Evolutionary conservation across 2,888 invertebrate species (phyloP), one percentile per base, ranked within the genome.

Genomic region (Eupithecia insigniata): DNA sequence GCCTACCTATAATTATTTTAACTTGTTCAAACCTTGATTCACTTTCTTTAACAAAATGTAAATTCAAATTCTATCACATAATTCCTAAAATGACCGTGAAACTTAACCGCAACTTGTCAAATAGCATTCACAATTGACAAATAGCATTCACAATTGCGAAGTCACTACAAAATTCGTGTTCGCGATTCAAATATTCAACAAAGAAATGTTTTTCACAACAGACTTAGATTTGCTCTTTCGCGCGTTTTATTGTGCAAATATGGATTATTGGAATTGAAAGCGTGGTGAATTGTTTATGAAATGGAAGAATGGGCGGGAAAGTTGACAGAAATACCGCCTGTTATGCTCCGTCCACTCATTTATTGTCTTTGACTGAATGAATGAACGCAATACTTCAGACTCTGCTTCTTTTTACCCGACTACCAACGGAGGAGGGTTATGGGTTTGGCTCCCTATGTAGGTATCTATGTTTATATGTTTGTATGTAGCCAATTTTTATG

Each of bases 241-340:
- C 88, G 89, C 87, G 75, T 81, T 83, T 87, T 81, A 85, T 88
- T 89, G 83, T 86, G 78, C 84, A 87, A 90, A 90, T 86, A 85
- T 84, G 79, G 77, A 80, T 73, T 81, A 82, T 85, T 82, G 80
- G 83, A 82, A 87, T 84, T 39, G 92, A 92, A 92, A 92, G 92
- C 91, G 92, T 87, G 81, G 69, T 82, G 83, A 91, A 92, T 92
- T 84, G 86, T 81, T 84, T 86, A 85, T 85, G 81, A 86, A 89
- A 89, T 87, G 88, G 87, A 90, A 89, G 88, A 89, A 82, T 80
- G 84, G 34, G 77, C 78, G 85, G 81, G 87, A 89, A 90, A 90
- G 87, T 85, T 78, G 51, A 55, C 55, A 55, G 26, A 55, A 26
- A 60, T 60, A 60, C 30, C 28, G n/a, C n/a, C n/a, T n/a, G n/a